Evolutionary conservation across 2,797 vertebrate genomes (phyloP).

Genomic region (Sciaenops ocellatus): DNA sequence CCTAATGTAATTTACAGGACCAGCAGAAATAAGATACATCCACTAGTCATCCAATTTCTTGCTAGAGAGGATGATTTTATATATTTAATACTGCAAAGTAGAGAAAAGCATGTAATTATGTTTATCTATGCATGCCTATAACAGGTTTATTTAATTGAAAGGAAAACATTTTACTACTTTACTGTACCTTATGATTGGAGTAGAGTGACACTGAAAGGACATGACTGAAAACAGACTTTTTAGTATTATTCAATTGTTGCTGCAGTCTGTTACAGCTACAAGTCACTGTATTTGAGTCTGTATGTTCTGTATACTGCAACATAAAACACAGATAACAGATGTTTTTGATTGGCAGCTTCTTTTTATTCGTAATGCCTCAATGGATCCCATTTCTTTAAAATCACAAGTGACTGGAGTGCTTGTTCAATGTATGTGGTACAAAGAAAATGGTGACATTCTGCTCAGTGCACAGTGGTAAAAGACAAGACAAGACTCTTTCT

Average conservation of each 20-base stretch:
- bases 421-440: neutral
- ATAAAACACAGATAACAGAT: neutral
- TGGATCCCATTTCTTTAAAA: neutral
- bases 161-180: neutral
- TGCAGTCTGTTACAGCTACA: neutral
- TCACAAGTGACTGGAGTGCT: neutral
- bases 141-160: neutral
- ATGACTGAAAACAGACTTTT: slow-evolving; percentile 6
- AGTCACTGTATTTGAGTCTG: neutral
- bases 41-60: slow-evolving; percentile 4
- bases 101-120: neutral
- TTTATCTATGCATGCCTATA: no score
- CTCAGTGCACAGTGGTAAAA: no score
- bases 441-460: neutral
- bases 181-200: neutral
- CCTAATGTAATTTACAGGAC: slow-evolving; percentile 33
- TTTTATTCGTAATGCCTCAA: neutral
- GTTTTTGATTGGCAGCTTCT: neutral
- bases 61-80: slow-evolving; percentile 11
- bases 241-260: neutral
- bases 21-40: slow-evolving; percentile 18
- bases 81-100: slow-evolving; percentile 40
- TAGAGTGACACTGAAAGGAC: slow-evolving; percentile 1
- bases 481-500: no score
- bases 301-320: neutral